These are phyloP conservation scores for Pogonus chalceus DNA, from an alignment of 1,140 invertebrate genomes.

Conservation along the genomic window DNA sequence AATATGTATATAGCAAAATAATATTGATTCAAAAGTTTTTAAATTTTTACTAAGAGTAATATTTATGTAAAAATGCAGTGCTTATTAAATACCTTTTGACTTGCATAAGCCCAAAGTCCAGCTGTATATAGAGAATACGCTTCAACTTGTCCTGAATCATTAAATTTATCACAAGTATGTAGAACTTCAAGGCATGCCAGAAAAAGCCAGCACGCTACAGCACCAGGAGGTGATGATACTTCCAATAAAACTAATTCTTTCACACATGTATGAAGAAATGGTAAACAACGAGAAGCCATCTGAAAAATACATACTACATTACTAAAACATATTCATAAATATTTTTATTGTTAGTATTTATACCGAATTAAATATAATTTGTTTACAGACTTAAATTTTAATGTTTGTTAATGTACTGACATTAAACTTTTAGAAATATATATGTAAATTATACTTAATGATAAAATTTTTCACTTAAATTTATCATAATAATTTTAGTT, in stretches of 20 bases:
- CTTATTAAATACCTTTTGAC: slow-evolving; percentile 79
- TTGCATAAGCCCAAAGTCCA: slow-evolving; percentile 81
- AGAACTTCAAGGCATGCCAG: slow-evolving; percentile 84
- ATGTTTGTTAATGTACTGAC: no score
- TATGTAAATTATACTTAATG: no score
- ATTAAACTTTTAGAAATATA: background rate
- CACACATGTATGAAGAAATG: slow-evolving; percentile 77
- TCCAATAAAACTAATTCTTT: slow-evolving; percentile 72
- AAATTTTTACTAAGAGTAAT: no score
- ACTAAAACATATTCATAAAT: slow-evolving; percentile 1
- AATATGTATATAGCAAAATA: background rate
- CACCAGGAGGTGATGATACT: slow-evolving; percentile 65
- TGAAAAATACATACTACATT: slow-evolving; percentile 32
- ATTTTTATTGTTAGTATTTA: background rate
- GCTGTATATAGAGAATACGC: slow-evolving; percentile 82
- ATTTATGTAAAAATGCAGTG: no score
- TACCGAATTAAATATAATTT: background rate
- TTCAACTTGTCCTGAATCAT: slow-evolving; percentile 55
- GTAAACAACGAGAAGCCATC: slow-evolving; percentile 74
- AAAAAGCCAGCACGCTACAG: slow-evolving; percentile 87
- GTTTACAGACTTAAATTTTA: no score
- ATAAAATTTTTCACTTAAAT: no score
- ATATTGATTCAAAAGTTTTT: no score
- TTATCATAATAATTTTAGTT: no score
- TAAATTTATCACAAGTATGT: slow-evolving; percentile 60